These are phyloP conservation scores for Halcyon chelicuti DNA, from an alignment of 2,797 vertebrate genomes.

Conservation along the genomic window DNA sequence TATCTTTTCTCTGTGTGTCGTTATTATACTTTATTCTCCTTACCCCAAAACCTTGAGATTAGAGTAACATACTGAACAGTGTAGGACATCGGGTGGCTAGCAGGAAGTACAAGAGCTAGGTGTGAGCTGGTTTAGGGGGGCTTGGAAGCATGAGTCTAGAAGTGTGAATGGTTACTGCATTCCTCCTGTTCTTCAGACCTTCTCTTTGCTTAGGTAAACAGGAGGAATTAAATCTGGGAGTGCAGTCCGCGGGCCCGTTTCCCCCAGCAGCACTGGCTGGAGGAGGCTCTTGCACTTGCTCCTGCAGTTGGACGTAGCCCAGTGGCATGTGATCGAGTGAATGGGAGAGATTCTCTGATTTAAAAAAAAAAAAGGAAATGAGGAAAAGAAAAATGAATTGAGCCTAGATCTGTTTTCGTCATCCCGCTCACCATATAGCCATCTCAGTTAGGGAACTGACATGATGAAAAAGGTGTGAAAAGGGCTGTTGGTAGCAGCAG, in stretches of 20 bases:
- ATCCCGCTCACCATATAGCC: neutral
- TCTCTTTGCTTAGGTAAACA: neutral
- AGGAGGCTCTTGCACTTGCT: neutral
- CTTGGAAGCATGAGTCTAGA: neutral
- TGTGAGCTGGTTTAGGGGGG: neutral
- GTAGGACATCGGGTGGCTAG: rapidly evolving
- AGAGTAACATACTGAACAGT: neutral
- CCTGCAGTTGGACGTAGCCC: neutral
- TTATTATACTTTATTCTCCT: neutral
- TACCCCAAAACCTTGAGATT: neutral
- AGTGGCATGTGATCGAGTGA: neutral
- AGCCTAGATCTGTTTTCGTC: neutral
- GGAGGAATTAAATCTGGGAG: neutral
- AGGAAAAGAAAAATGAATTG: neutral
- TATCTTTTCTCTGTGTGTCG: neutral
- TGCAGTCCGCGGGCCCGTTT: neutral
- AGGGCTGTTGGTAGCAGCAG: neutral
- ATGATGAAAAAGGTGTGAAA: neutral
- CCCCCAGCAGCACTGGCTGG: neutral
- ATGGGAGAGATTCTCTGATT: neutral
- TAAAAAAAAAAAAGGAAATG: neutral
- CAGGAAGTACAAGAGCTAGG: rapidly evolving
- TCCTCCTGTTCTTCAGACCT: neutral
- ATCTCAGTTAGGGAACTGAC: neutral
- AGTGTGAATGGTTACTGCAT: neutral